A percentile compares a stretch with the other conserved stretches of the same genome.
These are phyloP conservation scores for Tapirus terrestris DNA, from an alignment of 2,113 vertebrate genomes.

Conservation along the genomic window DNA sequence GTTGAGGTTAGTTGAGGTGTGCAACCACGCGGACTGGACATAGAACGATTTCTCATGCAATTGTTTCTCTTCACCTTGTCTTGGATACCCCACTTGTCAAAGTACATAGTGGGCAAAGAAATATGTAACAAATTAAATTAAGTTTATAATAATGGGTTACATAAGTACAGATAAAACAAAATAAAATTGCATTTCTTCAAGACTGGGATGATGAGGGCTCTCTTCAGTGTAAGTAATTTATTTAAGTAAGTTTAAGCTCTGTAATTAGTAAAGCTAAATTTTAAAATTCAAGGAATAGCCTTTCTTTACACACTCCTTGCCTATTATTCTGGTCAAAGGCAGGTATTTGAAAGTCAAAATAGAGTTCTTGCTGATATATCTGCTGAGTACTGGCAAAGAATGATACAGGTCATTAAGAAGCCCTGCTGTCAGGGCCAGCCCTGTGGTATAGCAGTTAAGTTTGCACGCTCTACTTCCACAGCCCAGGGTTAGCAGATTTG, in stretches of 20 bases:
- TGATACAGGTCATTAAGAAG: background rate
- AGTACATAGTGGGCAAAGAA: background rate
- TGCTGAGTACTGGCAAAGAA: background rate
- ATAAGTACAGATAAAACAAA: background rate
- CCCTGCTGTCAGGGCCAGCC: background rate
- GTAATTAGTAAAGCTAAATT: conserved; percentile 45
- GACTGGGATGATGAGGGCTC: too few relatives aligned
- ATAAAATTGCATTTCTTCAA: background rate
- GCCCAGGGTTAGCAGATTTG: too few relatives aligned
- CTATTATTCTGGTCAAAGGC: conserved; percentile 50
- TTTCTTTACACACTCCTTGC: background rate
- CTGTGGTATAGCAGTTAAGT: too few relatives aligned
- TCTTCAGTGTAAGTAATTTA: background rate
- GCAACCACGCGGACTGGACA: background rate
- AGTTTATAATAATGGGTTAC: background rate
- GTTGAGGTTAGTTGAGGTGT: background rate
- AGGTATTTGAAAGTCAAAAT: background rate
- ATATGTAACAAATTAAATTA: background rate
- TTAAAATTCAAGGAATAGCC: conserved; percentile 32
- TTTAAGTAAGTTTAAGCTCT: background rate
- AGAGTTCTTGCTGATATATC: background rate
- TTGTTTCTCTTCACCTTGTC: background rate
- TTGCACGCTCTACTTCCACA: too few relatives aligned
- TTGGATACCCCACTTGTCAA: background rate
- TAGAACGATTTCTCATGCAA: background rate